phyloP scores from a whole-genome alignment of 2,888 invertebrate species.

The Drosophila cognata region DNA sequence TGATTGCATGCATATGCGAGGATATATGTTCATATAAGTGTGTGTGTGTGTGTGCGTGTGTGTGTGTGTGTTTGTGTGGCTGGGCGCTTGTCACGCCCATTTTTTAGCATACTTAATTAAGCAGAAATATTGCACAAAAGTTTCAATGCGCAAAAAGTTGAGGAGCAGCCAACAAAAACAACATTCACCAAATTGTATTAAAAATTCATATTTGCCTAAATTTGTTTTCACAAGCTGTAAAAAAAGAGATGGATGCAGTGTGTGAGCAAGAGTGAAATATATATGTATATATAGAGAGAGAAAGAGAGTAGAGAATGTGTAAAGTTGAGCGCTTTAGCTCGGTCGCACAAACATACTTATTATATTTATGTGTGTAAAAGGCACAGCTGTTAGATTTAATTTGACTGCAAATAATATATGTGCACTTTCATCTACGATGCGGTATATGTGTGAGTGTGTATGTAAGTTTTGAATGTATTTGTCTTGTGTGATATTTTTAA shows the following conservation, averaged over 20 bases:
- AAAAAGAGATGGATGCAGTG: constrained; percentile 2
- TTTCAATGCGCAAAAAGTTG: constrained; percentile 61
- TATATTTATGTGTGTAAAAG: constrained; percentile 51
- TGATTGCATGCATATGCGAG: constrained; percentile 37
- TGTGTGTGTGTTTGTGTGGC: not conserved
- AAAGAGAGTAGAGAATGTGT: not conserved
- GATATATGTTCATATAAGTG: not conserved
- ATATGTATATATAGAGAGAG: not conserved
- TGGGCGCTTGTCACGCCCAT: constrained; percentile 23
- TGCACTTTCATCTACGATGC: constrained; percentile 30
- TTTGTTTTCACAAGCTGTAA: constrained; percentile 56
- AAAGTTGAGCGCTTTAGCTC: constrained; percentile 2
- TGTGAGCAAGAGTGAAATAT: not conserved
- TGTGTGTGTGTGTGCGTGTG: not conserved
- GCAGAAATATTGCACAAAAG: constrained; percentile 67
- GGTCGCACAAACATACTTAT: constrained; percentile 25
- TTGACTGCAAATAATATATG: constrained; percentile 79
- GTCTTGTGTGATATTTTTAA: constrained; percentile 63
- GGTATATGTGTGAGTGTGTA: constrained; percentile 13
- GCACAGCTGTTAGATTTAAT: constrained; percentile 77
- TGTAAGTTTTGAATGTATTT: constrained; percentile 48
- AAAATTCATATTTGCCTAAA: constrained; percentile 79
- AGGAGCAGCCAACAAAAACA: constrained; percentile 42
- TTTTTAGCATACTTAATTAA: constrained; percentile 72
- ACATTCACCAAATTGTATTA: constrained; percentile 65